Conservation (phyloP, 1,140 invertebrate genomes). For the Leucophenga varia region DNA sequence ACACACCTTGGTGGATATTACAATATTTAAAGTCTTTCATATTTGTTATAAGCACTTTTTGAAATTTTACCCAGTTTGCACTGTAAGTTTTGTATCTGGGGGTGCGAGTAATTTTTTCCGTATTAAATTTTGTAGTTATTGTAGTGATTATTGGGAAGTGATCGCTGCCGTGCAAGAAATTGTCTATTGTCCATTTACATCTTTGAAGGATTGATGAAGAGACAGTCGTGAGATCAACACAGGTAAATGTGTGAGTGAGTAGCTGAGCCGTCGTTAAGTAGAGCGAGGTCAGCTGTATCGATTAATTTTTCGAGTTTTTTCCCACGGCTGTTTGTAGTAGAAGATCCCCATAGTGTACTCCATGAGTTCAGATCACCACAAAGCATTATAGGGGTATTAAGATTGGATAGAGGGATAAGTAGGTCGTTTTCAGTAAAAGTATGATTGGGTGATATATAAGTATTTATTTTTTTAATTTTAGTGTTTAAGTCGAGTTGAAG, state of each 20-base stretch:
- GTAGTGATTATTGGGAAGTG: slow-evolving; percentile 9
- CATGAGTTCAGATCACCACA: slow-evolving; percentile 12
- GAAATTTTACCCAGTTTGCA: slow-evolving; percentile 12
- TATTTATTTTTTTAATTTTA: slow-evolving; percentile 6
- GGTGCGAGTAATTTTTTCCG: neutral
- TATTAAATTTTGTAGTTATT: neutral
- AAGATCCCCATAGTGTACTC: slow-evolving; percentile 12
- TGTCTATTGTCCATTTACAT: slow-evolving; percentile 8
- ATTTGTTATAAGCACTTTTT: neutral
- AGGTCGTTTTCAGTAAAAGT: slow-evolving; percentile 2
- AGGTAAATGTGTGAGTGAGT: slow-evolving; percentile 9
- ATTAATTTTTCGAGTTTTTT: slow-evolving; percentile 9
- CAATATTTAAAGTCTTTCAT: neutral
- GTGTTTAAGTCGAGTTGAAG: too few relatives aligned
- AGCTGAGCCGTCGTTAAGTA: slow-evolving; percentile 5
- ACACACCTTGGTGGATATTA: neutral
- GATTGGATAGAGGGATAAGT: neutral
- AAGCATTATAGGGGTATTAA: slow-evolving; percentile 3
- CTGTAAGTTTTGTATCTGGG: slow-evolving; percentile 7
- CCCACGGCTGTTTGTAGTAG: slow-evolving; percentile 2
- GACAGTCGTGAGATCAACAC: slow-evolving; percentile 10
- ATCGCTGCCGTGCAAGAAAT: slow-evolving; percentile 8
- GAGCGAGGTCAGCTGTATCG: neutral
- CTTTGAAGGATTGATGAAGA: neutral
- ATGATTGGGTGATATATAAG: slow-evolving; percentile 8